Percentiles rank a stretch among this genome's conserved stretches.
Conservation (phyloP, 1,140 invertebrate genomes). For the Maniola jurtina region DNA sequence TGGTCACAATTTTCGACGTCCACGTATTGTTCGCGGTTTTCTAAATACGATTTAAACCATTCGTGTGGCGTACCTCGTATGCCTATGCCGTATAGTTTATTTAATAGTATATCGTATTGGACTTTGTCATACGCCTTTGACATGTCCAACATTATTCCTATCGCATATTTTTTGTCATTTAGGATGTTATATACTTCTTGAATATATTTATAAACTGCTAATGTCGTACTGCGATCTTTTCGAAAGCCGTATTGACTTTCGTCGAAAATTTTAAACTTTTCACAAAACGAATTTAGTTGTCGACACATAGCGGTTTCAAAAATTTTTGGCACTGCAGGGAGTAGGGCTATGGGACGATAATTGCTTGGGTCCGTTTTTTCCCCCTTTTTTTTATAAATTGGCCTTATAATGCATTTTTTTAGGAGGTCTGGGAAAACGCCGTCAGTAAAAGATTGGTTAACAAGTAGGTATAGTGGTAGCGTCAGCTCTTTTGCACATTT, state of each 20-base stretch:
- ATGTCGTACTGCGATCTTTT: constrained; percentile 12
- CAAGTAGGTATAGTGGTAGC: no score
- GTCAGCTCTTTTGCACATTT: no score
- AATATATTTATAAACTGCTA: constrained; percentile 18
- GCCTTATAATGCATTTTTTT: no score
- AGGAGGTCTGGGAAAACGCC: no score
- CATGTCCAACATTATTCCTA: constrained; percentile 12
- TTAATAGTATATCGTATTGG: constrained; percentile 8
- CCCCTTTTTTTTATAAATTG: no score
- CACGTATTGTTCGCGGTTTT: constrained; percentile 7
- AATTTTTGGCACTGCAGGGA: constrained; percentile 7
- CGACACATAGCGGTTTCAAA: constrained; percentile 17
- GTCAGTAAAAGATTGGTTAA: no score
- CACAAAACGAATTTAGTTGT: constrained; percentile 11
- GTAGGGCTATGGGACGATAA: constrained; percentile 14
- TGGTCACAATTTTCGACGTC: constrained; percentile 6
- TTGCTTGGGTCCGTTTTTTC: constrained; percentile 8
- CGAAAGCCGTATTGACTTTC: constrained; percentile 15
- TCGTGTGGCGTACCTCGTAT: background rate
- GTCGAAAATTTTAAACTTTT: constrained; percentile 14
- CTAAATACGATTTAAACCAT: constrained; percentile 12
- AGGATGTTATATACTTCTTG: constrained; percentile 14
- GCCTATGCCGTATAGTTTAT: constrained; percentile 13
- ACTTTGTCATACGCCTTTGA: constrained; percentile 21
- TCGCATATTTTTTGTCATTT: constrained; percentile 5